Conservation (phyloP, 2,888 invertebrate species). For the Augochlorella aurata region DNA sequence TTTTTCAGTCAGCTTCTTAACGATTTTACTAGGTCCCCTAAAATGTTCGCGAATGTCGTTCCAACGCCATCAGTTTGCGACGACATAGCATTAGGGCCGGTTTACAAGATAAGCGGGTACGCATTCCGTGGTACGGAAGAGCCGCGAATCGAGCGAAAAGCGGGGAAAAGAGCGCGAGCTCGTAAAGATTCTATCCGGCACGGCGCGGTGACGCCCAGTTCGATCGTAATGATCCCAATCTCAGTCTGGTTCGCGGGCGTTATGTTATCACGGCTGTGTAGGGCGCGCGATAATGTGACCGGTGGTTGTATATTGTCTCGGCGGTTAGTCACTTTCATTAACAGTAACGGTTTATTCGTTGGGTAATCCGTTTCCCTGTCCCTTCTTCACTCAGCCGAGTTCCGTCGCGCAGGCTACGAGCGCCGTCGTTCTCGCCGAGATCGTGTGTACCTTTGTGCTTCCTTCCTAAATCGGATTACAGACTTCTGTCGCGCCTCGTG, state of each 20-base stretch:
- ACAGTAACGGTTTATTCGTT: constrained; percentile 47
- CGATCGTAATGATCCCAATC: constrained; percentile 68
- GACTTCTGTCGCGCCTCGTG: constrained; percentile 39
- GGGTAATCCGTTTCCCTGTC: constrained; percentile 35
- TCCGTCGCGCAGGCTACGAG: background rate
- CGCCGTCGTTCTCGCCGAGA: background rate
- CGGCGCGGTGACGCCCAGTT: constrained; percentile 8
- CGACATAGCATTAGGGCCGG: constrained; percentile 21
- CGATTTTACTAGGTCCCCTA: background rate
- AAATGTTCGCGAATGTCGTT: constrained; percentile 19
- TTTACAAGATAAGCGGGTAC: constrained; percentile 39
- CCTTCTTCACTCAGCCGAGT: no score
- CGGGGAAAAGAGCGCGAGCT: constrained; percentile 48
- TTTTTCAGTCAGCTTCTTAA: background rate
- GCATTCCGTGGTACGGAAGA: constrained; percentile 8
- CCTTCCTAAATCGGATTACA: constrained; percentile 60
- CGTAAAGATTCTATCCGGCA: constrained; percentile 65
- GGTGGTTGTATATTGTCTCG: constrained; percentile 9
- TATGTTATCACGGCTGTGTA: background rate
- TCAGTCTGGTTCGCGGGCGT: constrained; percentile 38
- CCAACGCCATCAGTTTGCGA: constrained; percentile 35
- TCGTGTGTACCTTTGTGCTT: constrained; percentile 54
- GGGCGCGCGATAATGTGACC: constrained; percentile 35
- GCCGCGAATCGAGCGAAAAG: constrained; percentile 33
- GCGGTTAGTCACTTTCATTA: constrained; percentile 46